phyloP scores from a whole-genome alignment of 2,888 invertebrate species.

The Crocallis elinguaria region DNA sequence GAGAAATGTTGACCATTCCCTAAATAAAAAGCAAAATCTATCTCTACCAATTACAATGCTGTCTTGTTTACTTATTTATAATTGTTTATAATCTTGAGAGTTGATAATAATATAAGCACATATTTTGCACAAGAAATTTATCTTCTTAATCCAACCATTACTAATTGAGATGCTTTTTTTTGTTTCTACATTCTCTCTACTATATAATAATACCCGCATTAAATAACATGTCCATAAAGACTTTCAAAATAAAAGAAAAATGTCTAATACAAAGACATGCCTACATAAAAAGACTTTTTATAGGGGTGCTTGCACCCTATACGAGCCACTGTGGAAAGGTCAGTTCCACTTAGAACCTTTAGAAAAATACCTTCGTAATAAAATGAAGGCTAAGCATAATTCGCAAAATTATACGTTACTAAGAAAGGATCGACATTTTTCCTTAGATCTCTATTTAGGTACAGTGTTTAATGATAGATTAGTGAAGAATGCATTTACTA shows the following conservation, averaged over 20 bases:
- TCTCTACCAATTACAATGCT: too few relatives aligned
- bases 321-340: slow-evolving; percentile 4
- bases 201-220: neutral
- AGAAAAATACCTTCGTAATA: neutral
- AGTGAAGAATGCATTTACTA: too few relatives aligned
- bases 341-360: slow-evolving; percentile 7
- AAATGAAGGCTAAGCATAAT: neutral
- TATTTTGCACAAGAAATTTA: too few relatives aligned
- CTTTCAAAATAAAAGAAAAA: slow-evolving; percentile 7
- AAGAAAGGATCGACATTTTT: neutral
- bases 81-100: too few relatives aligned
- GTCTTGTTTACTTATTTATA: too few relatives aligned
- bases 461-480: too few relatives aligned
- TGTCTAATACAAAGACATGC: slow-evolving; percentile 15
- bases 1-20: too few relatives aligned
- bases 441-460: neutral
- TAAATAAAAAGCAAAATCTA: too few relatives aligned
- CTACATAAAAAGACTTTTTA: neutral
- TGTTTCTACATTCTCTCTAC: neutral
- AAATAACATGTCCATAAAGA: slow-evolving; percentile 2
- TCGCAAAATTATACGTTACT: neutral
- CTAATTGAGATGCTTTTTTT: neutral
- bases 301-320: neutral
- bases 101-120: neutral
- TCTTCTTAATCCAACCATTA: neutral